Percentiles rank a stretch among this genome's conserved stretches.
Conservation (phyloP, 2,113 vertebrate species). For the Phoenicopterus ruber region DNA sequence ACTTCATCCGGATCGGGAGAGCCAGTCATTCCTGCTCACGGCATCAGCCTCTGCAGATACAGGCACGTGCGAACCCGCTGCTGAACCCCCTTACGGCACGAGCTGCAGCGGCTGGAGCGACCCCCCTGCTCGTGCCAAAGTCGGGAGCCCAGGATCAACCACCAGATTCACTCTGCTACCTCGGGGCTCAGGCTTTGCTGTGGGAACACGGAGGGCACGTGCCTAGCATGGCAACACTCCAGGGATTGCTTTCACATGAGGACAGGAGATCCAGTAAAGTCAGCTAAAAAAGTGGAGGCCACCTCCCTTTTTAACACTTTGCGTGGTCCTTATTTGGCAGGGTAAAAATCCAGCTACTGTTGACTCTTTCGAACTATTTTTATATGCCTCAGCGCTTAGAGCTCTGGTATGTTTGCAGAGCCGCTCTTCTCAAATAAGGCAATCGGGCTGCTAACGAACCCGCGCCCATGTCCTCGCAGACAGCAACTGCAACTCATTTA, state of each 20-base stretch:
- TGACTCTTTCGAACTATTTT: slow-evolving; percentile 44
- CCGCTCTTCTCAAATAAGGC: slow-evolving; percentile 51
- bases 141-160: background rate
- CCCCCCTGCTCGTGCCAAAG: background rate
- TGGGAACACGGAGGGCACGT: background rate
- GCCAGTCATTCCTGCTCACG: accelerated
- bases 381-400: background rate
- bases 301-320: background rate
- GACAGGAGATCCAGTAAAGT: background rate
- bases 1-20: background rate
- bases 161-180: background rate
- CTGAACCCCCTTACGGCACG: background rate
- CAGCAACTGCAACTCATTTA: background rate
- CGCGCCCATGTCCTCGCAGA: accelerated
- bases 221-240: background rate
- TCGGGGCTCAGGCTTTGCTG: background rate
- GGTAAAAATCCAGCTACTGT: slow-evolving; percentile 11
- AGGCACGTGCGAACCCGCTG: accelerated
- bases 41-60: background rate
- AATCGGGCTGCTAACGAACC: background rate
- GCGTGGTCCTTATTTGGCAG: background rate
- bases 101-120: background rate
- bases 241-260: background rate
- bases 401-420: slow-evolving; percentile 41
- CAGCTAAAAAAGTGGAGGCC: background rate